These are phyloP conservation scores for Xylocampa areola DNA, from an alignment of 2,888 invertebrate genomes.

Conservation along the genomic window DNA sequence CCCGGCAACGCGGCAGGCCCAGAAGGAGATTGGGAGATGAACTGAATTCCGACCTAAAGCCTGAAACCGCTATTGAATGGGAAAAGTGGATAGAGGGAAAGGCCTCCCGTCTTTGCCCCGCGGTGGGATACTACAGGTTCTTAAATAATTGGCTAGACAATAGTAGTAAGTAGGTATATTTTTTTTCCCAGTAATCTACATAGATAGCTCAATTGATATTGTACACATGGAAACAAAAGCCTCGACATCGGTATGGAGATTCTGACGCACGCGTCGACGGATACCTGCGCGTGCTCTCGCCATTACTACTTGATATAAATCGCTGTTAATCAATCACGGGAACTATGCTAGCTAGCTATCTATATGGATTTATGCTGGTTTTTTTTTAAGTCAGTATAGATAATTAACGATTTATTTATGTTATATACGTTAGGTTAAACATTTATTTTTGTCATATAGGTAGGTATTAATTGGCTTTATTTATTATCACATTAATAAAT, in stretches of 20 bases:
- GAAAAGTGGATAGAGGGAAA: too few species aligned
- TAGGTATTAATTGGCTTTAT: too few species aligned
- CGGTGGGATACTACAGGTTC: too few species aligned
- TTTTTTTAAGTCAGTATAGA: slow-evolving; percentile 8
- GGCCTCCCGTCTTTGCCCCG: too few species aligned
- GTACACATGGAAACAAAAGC: slow-evolving; percentile 17
- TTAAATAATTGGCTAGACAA: too few species aligned
- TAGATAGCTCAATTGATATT: slow-evolving; percentile 5
- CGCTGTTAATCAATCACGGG: slow-evolving; percentile 54
- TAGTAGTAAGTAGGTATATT: too few species aligned
- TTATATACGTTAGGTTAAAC: background rate
- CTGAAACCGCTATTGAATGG: too few species aligned
- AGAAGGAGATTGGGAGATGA: too few species aligned
- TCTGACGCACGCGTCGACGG: slow-evolving; percentile 47
- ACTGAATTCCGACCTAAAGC: too few species aligned
- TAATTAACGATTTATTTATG: background rate
- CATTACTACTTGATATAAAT: slow-evolving; percentile 56
- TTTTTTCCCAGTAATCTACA: background rate
- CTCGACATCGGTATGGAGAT: slow-evolving; percentile 32
- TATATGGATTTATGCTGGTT: slow-evolving; percentile 40
- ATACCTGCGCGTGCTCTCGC: slow-evolving; percentile 54
- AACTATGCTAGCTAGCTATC: slow-evolving; percentile 19
- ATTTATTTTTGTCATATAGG: too few species aligned
- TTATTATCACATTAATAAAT: too few species aligned
- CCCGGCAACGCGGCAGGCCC: too few species aligned